Percentiles rank a stretch among this genome's conserved stretches.
These are phyloP conservation scores for Azemiops feae DNA, from an alignment of 2,113 vertebrate genomes.

Conservation along the genomic window DNA sequence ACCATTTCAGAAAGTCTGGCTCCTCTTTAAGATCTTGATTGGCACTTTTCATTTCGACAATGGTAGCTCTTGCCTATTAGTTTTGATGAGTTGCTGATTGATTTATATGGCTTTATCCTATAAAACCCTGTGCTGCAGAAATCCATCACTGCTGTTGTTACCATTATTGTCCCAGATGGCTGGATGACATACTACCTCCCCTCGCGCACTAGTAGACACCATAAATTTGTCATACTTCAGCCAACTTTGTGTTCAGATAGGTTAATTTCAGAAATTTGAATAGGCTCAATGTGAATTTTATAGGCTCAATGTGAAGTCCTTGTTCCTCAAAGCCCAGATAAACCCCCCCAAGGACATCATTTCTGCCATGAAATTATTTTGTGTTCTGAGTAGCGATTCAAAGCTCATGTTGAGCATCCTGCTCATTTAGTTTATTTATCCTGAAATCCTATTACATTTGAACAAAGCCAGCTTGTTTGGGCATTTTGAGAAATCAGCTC, in stretches of 20 bases:
- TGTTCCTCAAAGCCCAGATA: rapidly evolving
- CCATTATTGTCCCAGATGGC: background rate
- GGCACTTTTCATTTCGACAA: background rate
- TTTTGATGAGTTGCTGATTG: background rate
- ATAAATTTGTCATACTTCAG: background rate
- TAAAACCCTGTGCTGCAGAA: background rate
- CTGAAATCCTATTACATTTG: background rate
- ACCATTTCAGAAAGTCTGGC: background rate
- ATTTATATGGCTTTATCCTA: background rate
- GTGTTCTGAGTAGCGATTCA: background rate
- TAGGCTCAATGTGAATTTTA: background rate
- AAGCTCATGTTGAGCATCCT: background rate
- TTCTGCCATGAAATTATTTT: background rate
- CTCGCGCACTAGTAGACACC: background rate
- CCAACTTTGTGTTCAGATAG: background rate
- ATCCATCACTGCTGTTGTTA: background rate
- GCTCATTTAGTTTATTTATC: background rate
- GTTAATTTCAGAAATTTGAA: background rate
- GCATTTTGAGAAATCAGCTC: background rate
- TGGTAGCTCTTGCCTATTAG: background rate
- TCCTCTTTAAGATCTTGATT: background rate
- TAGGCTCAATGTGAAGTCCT: background rate
- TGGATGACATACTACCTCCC: background rate
- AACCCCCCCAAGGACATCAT: background rate
- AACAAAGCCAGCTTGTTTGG: background rate